Evolutionary conservation across 1,140 invertebrate genomes (phyloP).

Genomic region (Nasonia giraulti): DNA sequence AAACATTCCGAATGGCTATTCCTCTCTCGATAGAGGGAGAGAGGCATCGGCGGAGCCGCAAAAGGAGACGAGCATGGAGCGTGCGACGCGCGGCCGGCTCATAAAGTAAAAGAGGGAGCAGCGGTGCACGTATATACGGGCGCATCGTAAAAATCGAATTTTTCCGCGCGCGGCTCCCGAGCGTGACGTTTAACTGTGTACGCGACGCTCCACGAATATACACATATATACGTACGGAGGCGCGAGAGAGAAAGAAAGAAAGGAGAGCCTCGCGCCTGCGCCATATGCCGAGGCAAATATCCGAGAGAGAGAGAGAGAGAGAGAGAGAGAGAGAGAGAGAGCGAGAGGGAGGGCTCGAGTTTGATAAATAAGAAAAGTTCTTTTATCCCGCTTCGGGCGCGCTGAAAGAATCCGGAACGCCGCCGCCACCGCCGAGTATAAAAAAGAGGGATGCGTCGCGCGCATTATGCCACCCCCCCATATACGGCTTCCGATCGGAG

Average conservation of each 20-base stretch:
- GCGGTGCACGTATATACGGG: slow-evolving; percentile 41
- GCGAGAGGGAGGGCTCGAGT: background rate
- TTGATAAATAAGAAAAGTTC: slow-evolving; percentile 45
- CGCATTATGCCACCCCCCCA: background rate
- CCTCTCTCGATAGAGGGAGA: too few relatives aligned
- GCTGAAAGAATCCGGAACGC: slow-evolving; percentile 2
- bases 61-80: background rate
- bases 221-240: background rate
- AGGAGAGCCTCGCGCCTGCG: background rate
- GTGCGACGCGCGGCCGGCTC: background rate
- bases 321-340: background rate
- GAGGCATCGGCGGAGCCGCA: background rate
- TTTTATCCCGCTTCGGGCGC: slow-evolving; percentile 1
- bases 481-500: background rate
- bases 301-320: too few relatives aligned
- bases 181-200: background rate
- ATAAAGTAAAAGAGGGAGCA: slow-evolving; percentile 46
- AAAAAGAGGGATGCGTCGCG: background rate
- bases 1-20: too few relatives aligned
- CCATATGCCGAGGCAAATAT: background rate
- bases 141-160: slow-evolving; percentile 67
- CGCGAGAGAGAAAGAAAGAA: slow-evolving; percentile 7
- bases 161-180: slow-evolving; percentile 53
- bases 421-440: background rate
- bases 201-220: background rate